A percentile compares a stretch with the other conserved stretches of the same genome.
phyloP scores from a whole-genome alignment of 2,888 invertebrate genomes.

The Sicus ferrugineus region DNA sequence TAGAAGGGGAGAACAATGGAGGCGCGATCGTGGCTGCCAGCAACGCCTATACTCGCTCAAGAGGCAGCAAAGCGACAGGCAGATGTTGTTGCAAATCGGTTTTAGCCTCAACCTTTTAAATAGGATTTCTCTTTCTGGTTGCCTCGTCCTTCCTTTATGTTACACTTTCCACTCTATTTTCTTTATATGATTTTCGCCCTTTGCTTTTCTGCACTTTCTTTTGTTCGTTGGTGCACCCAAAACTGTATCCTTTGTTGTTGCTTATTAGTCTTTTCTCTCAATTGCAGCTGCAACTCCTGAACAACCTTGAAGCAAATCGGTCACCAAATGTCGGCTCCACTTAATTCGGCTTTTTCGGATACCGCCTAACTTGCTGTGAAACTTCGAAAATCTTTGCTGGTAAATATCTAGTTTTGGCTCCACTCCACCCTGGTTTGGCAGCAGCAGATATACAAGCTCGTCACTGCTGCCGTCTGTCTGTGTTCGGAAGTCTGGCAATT shows the following conservation, averaged over 20 bases:
- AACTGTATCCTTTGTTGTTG: slow-evolving; percentile 49
- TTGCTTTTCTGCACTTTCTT: slow-evolving; percentile 26
- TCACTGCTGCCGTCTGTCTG: slow-evolving; percentile 17
- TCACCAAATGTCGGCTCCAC: slow-evolving; percentile 9
- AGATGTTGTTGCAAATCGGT: neutral
- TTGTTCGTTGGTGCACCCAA: slow-evolving; percentile 7
- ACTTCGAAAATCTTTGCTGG: neutral
- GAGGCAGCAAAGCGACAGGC: neutral
- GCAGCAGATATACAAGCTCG: slow-evolving; percentile 8
- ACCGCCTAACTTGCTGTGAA: neutral
- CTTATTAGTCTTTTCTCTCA: slow-evolving; percentile 34
- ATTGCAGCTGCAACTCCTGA: neutral
- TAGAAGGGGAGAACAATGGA: slow-evolving; percentile 2
- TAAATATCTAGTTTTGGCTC: neutral
- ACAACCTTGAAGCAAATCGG: slow-evolving; percentile 50
- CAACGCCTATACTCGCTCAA: neutral
- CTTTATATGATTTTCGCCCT: slow-evolving; percentile 8
- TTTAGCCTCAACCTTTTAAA: slow-evolving; percentile 24
- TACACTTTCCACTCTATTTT: slow-evolving; percentile 13
- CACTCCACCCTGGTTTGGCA: slow-evolving; percentile 12
- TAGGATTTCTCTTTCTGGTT: slow-evolving; percentile 29
- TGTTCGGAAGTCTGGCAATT: slow-evolving; percentile 28
- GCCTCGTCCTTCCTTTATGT: neutral
- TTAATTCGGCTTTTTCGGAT: neutral
- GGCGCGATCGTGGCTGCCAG: neutral